Evolutionary conservation across 2,797 vertebrate species (phyloP), one percentile per base, ranked within the genome.

Genomic region (Anguilla anguilla): DNA sequence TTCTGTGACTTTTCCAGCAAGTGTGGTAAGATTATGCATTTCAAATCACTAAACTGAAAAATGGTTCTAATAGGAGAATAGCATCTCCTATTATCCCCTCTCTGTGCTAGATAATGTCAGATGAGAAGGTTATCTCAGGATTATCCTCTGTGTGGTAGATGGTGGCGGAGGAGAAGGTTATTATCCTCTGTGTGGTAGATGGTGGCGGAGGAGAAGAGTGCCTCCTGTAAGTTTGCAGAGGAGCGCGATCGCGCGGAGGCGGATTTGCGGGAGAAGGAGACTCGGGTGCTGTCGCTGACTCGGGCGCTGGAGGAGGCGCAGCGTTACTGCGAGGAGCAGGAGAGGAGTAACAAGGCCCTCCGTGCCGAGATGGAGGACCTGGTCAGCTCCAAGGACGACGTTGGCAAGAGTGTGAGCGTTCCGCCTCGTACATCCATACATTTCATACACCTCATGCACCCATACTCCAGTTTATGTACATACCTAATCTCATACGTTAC

Each of bases 361-460:
- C 97, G 93, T 90, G 93, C 95, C 0, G 99, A 99, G 94, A 99
- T 99, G 98, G 99, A 99, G 92, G 98, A 99, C 83, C 95, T 99
- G 88, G 97, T 99, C 93, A 99, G 98, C 96, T 99, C 98, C 91
- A 99, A 99, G 94, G 99, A 99, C 4, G 98, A 99, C 0, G 99
- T 99, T 77, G 98, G 99, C 88, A 99, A 99, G 94, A 99, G 96
- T 6, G 99, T 99, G 89, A 95, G 98, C 69, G 4, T 19, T 13
- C 74, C 69, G 9, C 31, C 31, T 59, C 57, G 6, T 25, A 61
- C 59, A 61, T 25, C 17, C 22, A 25, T 0, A 61, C 22, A 67
- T 4, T 61, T n/a, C 59, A 67, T 28, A 7, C 61, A 67, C 61
- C 13, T n/a, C 59, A 67, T 28, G 7, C 61, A 67, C 61, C 13